phyloP scores from a whole-genome alignment of 1,140 invertebrate genomes.

The Megathymus violae region DNA sequence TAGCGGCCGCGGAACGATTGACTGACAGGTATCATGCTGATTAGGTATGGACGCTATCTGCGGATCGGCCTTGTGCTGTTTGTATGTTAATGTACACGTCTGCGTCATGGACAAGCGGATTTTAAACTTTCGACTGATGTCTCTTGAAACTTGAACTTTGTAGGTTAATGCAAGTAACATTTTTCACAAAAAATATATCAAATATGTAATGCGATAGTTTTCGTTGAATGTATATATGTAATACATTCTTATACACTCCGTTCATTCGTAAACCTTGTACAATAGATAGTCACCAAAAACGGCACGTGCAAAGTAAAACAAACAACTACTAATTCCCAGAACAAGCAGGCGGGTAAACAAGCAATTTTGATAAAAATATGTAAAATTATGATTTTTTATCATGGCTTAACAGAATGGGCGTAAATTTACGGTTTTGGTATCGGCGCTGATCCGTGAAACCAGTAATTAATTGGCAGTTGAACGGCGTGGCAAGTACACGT shows the following conservation, averaged over 20 bases:
- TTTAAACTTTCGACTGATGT: conserved; percentile 45
- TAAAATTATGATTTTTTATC: conserved; percentile 27
- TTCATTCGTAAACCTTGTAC: too few species aligned
- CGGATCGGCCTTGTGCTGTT: conserved; percentile 58
- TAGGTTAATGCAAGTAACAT: background rate
- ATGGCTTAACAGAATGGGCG: conserved; percentile 25
- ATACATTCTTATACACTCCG: too few species aligned
- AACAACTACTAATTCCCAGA: conserved; percentile 28
- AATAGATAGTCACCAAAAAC: conserved; percentile 5
- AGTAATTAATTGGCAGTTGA: conserved; percentile 63
- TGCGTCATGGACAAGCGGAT: conserved; percentile 46
- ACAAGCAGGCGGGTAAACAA: conserved; percentile 18
- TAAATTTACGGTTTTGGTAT: conserved; percentile 54
- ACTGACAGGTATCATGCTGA: conserved; percentile 70
- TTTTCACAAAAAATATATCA: background rate
- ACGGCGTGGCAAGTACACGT: conserved; percentile 43
- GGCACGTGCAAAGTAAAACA: conserved; percentile 16
- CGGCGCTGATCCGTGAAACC: conserved; percentile 41
- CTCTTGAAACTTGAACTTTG: conserved; percentile 14
- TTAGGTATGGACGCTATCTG: conserved; percentile 75
- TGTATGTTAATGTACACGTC: conserved; percentile 73
- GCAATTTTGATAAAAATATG: conserved; percentile 27
- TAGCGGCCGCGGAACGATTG: conserved; percentile 30
- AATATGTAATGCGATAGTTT: too few species aligned
- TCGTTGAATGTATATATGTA: too few species aligned